Percentiles rank a stretch among this genome's conserved stretches.
Evolutionary conservation across 2,888 invertebrate species (phyloP).

Genomic region (Noctua janthe): DNA sequence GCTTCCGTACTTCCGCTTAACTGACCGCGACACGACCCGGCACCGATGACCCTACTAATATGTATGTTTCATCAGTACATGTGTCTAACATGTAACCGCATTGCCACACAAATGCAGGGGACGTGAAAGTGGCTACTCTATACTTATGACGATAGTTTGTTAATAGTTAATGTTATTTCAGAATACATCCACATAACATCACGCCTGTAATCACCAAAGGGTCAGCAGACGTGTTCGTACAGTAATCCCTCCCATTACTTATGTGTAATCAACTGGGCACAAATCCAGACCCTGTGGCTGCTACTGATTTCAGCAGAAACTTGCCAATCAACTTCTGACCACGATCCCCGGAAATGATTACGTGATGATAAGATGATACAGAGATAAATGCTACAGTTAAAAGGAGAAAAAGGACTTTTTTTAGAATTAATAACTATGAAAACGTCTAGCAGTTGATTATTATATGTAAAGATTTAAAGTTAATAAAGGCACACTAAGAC

Average conservation of each 20-base stretch:
- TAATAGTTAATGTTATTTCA: neutral
- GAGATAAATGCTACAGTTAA: neutral
- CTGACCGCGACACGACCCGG: constrained; percentile 78
- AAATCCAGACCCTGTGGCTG: neutral
- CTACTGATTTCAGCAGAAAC: neutral
- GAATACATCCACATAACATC: neutral
- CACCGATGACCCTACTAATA: constrained; percentile 72
- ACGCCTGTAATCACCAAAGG: neutral
- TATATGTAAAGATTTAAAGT: neutral
- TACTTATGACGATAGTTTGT: too few species aligned
- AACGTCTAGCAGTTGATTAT: neutral
- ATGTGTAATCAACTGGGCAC: neutral
- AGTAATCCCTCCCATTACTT: neutral
- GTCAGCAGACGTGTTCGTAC: neutral
- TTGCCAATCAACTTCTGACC: neutral
- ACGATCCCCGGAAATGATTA: neutral
- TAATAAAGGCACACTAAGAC: neutral
- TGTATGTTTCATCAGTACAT: constrained; percentile 65
- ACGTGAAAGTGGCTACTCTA: neutral
- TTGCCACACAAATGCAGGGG: neutral
- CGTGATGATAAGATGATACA: neutral
- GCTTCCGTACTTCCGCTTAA: constrained; percentile 82
- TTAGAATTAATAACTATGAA: neutral
- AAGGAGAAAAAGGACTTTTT: neutral
- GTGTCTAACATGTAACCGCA: constrained; percentile 16